phyloP scores from a whole-genome alignment of 2,888 invertebrate genomes.

The Drosophila neutralis region DNA sequence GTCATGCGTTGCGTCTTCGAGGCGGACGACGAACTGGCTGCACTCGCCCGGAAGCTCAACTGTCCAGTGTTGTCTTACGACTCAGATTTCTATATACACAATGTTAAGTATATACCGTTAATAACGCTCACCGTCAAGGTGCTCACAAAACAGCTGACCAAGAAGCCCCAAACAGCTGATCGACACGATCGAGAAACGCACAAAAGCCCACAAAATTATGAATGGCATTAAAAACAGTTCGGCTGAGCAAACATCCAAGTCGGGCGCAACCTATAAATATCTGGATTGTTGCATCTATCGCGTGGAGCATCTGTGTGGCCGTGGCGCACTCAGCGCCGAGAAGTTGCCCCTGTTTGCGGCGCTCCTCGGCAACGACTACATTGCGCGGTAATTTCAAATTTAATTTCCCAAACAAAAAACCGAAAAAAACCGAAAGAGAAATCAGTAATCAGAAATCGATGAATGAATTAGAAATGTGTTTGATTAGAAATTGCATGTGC shows the following conservation, averaged over 20 bases:
- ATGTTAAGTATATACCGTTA: conserved; percentile 92
- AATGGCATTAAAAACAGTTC: conserved; percentile 53
- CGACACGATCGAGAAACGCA: conserved; percentile 78
- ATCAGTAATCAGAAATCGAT: background rate
- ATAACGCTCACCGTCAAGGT: conserved; percentile 87
- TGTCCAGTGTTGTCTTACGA: conserved; percentile 97
- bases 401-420: background rate
- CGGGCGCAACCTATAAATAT: conserved; percentile 78
- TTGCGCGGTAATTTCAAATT: conserved; percentile 85
- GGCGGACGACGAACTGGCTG: conserved; percentile 95
- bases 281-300: conserved; percentile 90
- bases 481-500: background rate
- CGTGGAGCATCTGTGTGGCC: conserved; percentile 88
- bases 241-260: background rate
- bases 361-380: conserved; percentile 95
- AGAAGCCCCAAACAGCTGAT: background rate
- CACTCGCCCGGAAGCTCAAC: conserved; percentile 90
- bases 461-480: background rate
- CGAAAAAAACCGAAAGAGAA: background rate
- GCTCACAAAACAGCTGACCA: conserved; percentile 70
- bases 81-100: conserved; percentile 97
- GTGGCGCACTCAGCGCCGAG: conserved; percentile 88
- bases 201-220: conserved; percentile 73
- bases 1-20: conserved; percentile 93
- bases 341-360: conserved; percentile 92